Base-by-base conservation (phyloP, 2,888 invertebrate species). In the Gordius sp. region DNA sequence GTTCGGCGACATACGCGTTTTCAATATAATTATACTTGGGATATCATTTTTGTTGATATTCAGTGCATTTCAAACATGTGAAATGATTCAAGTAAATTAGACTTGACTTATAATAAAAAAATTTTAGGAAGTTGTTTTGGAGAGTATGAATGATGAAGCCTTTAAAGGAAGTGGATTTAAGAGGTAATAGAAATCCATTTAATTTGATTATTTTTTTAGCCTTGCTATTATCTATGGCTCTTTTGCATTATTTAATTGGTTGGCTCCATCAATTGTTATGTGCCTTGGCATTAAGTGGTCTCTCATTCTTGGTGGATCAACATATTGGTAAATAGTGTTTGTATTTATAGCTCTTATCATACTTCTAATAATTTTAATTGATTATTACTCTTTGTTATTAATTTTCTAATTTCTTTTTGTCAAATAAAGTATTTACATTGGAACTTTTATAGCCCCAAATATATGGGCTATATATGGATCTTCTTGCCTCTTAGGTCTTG, bases 1-100 rank as follows among this genome's bases (percentile, higher is more conserved):
- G n/a, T n/a, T n/a, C n/a, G n/a, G n/a, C n/a, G n/a, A n/a, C n/a
- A n/a, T n/a, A n/a, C n/a, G n/a, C n/a, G n/a, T 33, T 33, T 13
- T 33, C n/a, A 47, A 47, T 47, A 20, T 47, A n/a, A n/a, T 47
- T 47, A 47, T 47, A 20, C 23, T 47, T 8, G 47, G 47, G 4
- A 20, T 47, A 20, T 47, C 47, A 20, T 47, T 47, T 23, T 23
- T 47, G 4, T 47, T 47, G 4, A 20, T 47, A 4, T 47, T 47
- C 47, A 47, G 47, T 20, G 47, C 47, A 4, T 47, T 47, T 47
- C 47, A 47, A 47, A 47, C 47, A n/a, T 47, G 47, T 47, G 47
- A 47, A 47, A 47, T 47, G 47, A 47, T 47, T n/a, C 47, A 47
- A 20, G 47, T 47, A n/a, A n/a, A n/a, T n/a, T 47, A 4, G 4